Evolutionary conservation across 1,140 invertebrate genomes (phyloP), one percentile per base, ranked within the genome.

Genomic region (Drosophila lacteicornis): DNA sequence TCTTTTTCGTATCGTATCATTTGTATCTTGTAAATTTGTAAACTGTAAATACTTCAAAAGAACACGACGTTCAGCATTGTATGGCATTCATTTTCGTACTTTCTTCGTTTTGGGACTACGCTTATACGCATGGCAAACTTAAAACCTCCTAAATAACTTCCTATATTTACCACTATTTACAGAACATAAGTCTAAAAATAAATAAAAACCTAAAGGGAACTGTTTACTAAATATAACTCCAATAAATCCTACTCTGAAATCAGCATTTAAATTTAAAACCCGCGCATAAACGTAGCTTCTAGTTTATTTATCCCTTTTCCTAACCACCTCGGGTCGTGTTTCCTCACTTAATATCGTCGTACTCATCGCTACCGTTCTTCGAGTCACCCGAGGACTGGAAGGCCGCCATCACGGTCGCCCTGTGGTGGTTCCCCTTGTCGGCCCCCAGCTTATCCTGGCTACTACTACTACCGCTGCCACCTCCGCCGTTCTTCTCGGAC

Each of bases 351-450:
- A 92, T 70, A 69, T 92, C 91, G 51, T 92, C 91, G 57, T 92
- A 92, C 60, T 92, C 91, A 81, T 92, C 91, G 66, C 91, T 92
- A 45, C 91, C 91, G 51, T 92, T 92, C 51, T 92, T 92, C 1
- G 91, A 91, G 42, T 92, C 91, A 13, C 91, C 91, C 45, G 91
- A 91, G 2, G 84, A 77, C 57, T 92, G 91, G 49, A 92, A 92
- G 30, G 91, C 81, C 17, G 91, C 79, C 67, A 92, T 75, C 42
- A 83, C 80, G 7, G 91, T 68, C 45, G 81, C 47, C 42, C 91
- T 91, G 53, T 88, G 82, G 45, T 90, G 85, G n/a, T 33, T 33
- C 30, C 73, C 73, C 30, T 84, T 45, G 40, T 71, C 67, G 43
- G 62, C 51, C 19, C 47, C 69, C 5, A 55, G 42, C 60, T 90